Base-by-base conservation (phyloP, 2,888 invertebrate genomes). In the Scaptodrosophila latifasciaeformis region DNA sequence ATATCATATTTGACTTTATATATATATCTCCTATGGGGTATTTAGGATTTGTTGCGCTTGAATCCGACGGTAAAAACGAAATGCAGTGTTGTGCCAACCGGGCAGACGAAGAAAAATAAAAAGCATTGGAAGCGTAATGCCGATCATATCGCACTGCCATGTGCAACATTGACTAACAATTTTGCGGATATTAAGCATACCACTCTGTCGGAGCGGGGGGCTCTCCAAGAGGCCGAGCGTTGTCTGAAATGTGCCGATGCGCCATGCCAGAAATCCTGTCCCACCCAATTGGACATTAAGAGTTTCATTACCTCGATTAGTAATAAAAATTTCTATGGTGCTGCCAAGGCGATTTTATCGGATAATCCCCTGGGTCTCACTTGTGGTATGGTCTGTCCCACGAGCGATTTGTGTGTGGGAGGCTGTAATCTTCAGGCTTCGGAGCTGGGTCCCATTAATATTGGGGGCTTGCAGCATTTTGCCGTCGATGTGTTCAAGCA, bases 321-420 rank as follows among this genome's bases (percentile, higher is more conserved):
- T 18, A 98, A 96, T 83, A 97, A 95, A 93, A 99, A 99, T 86
- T 99, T 96, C 85, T 99, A 99, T 88, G 99, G 99, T 17, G 96
- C 99, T 1, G 95, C 96, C 0, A 96, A 96, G 83, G 92, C 95
- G 0, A 99, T 99, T 51, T 91, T 99, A 52, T 97, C 97, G 0
- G 99, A 99, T 84, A 99, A 99, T 86, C 99, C 99, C 0, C 87
- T 99, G 49, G 99, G 97, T 0, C 88, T 97, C 1, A 96, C 96
- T 0, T 97, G 97, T 77, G 97, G 97, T 19, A 99, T 99, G 99
- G 98, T 99, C 17, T 99, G 99, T 72, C 99, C 99, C 1, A 99
- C 99, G 0, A 97, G 97, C 82, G 99, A 99, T 86, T 90, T 99
- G 1, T 99, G 99, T 85, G 98, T 98, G 0, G 99, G 99, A 0